Evolutionary conservation across 1,140 invertebrate species (phyloP).

Genomic region (Aphis gossypii): DNA sequence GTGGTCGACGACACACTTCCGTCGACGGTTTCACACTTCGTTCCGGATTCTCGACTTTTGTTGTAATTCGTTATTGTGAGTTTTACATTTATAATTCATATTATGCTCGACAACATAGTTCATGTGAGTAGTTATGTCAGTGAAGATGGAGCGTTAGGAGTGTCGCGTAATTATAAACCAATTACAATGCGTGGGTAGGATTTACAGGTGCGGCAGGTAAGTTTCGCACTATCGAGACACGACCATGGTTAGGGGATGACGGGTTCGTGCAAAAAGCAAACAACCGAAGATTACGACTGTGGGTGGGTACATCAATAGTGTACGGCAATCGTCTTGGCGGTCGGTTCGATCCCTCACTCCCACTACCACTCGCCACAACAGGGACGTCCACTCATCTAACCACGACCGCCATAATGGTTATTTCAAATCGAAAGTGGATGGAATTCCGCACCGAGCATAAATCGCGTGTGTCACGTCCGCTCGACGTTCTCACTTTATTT

Average conservation of each 20-base stretch:
- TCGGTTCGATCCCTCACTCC: not conserved
- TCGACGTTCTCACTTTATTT: conserved; percentile 19
- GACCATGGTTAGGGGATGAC: not conserved
- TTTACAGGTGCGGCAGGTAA: not conserved
- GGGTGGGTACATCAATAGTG: not conserved
- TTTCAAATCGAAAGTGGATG: conserved; percentile 29
- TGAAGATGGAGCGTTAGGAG: too few species aligned
- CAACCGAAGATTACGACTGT: not conserved
- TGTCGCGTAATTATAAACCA: not conserved
- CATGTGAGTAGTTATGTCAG: not conserved
- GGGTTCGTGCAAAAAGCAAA: not conserved
- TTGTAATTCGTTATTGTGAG: not conserved
- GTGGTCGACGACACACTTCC: not conserved
- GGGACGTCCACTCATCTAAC: conserved; percentile 11
- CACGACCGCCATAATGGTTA: not conserved
- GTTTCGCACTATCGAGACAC: too few species aligned
- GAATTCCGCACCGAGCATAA: not conserved
- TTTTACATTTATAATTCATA: not conserved
- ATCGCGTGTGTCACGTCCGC: conserved; percentile 30
- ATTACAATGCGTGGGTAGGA: not conserved
- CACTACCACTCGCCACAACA: not conserved
- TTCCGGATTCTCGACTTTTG: not conserved
- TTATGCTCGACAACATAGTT: not conserved
- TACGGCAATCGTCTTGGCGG: not conserved
- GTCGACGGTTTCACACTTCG: not conserved